Base-by-base conservation (phyloP, 1,140 invertebrate species). In the Macrobrachium rosenbergii region DNA sequence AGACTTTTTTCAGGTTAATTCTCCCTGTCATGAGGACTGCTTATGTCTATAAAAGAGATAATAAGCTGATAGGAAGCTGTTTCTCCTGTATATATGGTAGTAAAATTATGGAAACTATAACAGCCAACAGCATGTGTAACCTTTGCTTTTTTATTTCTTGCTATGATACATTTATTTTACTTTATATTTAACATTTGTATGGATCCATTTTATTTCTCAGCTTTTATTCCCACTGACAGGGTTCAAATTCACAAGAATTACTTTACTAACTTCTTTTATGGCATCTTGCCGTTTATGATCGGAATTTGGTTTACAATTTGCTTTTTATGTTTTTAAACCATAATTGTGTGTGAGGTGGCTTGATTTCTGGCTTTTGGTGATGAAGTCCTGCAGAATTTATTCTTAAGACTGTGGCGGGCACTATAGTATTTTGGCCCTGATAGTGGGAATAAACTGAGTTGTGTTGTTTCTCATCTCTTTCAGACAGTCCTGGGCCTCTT, bases 401-500 rank as follows among this genome's bases (percentile, higher is more conserved):
- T 83, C 21, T 88, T 88, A 88, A 82, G 79, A 82, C 59, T 79
- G 75, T 85, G 64, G 80, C 63, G 60, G 62, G 78, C 72, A 87
- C 62, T 88, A 88, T 76, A 88, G 60, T 45, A 77, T 52, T 82
- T 52, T 77, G 80, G 64, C 86, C 86, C 81, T 88, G 86, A 88
- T 78, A 88, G 86, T 88, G 86, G 86, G 86, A 88, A 88, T 88
- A 88, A 88, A 88, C 86, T 88, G 86, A 88, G 86, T 80, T 88
- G 80, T 88, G 86, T 88, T 88, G 86, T 88, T 88, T 88, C 86
- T 88, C 86, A 82, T 88, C 86, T 88, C 80, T 88, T 88, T 88
- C 86, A 88, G 86, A 88, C 86, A 88, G 86, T 88, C 86, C 75
- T 81, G 88, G 85, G 72, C 88, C 82, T 87, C 88, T 89, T 78